These are phyloP conservation scores for Parasteatoda lunata DNA, from an alignment of 2,888 invertebrate genomes.

Conservation along the genomic window DNA sequence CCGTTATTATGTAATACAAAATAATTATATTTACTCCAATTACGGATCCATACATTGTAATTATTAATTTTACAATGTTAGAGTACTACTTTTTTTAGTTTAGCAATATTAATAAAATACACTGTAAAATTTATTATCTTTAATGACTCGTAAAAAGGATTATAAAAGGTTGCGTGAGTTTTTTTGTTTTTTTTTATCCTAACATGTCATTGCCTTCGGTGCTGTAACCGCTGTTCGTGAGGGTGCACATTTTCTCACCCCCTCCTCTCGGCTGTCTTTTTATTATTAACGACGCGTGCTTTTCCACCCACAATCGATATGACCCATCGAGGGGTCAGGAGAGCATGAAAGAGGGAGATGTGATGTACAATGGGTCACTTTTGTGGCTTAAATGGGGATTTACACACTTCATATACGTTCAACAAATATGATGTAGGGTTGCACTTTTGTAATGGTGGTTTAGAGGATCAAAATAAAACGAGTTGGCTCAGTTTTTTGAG, in stretches of 20 bases:
- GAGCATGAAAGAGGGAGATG: slow-evolving; percentile 4
- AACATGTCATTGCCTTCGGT: slow-evolving; percentile 1
- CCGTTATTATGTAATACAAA: too few species aligned
- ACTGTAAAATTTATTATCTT: not conserved
- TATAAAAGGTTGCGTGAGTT: not conserved
- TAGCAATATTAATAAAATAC: not conserved
- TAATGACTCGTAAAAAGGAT: not conserved
- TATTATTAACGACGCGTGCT: slow-evolving; percentile 24
- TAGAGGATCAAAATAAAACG: too few species aligned
- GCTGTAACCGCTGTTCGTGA: not conserved
- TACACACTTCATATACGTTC: slow-evolving; percentile 56
- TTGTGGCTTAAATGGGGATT: slow-evolving; percentile 60
- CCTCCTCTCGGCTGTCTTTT: slow-evolving; percentile 22
- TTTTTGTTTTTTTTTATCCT: not conserved
- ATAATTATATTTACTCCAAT: too few species aligned
- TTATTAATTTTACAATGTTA: too few species aligned
- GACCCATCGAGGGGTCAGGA: slow-evolving; percentile 35
- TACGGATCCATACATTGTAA: too few species aligned
- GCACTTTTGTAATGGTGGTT: not conserved
- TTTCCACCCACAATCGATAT: slow-evolving; percentile 42
- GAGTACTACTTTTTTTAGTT: too few species aligned
- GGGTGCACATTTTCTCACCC: slow-evolving; percentile 3
- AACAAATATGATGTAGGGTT: slow-evolving; percentile 35
- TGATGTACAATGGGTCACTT: slow-evolving; percentile 54
- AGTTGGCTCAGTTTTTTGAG: too few species aligned